Percentiles rank a stretch among this genome's conserved stretches.
Evolutionary conservation across 2,113 vertebrate genomes (phyloP).

Genomic region (Myanophis thanlyinensis): DNA sequence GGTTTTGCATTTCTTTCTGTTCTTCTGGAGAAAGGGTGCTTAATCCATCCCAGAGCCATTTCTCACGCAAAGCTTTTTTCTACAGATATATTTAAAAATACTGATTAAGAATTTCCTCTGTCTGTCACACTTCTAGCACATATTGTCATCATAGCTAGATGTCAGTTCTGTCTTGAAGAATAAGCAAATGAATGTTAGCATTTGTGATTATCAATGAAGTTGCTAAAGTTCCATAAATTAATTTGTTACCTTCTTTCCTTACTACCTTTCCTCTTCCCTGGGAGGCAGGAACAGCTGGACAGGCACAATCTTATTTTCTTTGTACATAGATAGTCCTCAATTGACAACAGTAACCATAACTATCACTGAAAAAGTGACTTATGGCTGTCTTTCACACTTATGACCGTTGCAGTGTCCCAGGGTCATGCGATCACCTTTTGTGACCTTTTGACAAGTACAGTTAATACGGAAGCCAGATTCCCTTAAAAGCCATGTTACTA

Average conservation of each 20-base stretch:
- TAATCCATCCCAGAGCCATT: conserved; percentile 94
- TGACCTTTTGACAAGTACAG: not conserved
- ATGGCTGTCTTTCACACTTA: not conserved
- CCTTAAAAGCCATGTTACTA: not conserved
- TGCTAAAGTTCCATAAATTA: not conserved
- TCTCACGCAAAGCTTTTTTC: conserved; percentile 92
- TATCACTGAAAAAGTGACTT: not conserved
- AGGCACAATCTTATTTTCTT: not conserved
- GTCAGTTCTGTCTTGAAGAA: not conserved
- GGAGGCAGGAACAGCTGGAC: not conserved
- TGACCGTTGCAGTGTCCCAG: not conserved
- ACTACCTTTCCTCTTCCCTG: not conserved
- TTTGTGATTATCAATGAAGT: not conserved
- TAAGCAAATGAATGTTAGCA: not conserved
- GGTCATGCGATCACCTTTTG: not conserved
- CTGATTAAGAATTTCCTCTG: not conserved
- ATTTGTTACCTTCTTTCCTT: not conserved
- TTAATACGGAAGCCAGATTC: not conserved
- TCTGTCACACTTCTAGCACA: not conserved
- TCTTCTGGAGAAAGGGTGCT: conserved; percentile 82
- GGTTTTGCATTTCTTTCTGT: conserved; percentile 84
- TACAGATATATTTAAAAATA: conserved; percentile 47
- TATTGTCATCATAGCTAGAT: not conserved
- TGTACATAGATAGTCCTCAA: not conserved
- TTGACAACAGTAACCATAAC: not conserved